Conservation (phyloP, 2,113 vertebrate genomes). For the Ochotona princeps region DNA sequence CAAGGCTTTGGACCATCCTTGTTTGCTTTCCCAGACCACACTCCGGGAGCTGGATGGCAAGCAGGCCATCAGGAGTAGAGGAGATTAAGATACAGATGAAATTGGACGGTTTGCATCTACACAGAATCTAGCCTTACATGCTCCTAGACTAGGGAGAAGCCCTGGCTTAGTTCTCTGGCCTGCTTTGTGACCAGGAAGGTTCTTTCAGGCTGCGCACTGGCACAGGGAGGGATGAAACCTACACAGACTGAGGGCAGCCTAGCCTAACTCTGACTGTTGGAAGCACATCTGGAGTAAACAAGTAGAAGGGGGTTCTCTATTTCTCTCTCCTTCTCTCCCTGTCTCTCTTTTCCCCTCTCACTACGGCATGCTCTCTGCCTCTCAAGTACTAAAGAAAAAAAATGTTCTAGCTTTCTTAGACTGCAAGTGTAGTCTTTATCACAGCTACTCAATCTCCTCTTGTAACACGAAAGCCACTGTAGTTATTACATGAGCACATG, state of each 20-base stretch:
- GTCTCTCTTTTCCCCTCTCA: too few species aligned
- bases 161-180: not conserved
- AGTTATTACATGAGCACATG: rapidly evolving
- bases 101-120: not conserved
- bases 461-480: not conserved
- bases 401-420: too few species aligned
- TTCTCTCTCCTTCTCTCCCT: too few species aligned
- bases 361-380: too few species aligned
- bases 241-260: rapidly evolving
- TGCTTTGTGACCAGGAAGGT: not conserved
- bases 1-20: too few species aligned
- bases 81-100: not conserved
- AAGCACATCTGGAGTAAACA: too few species aligned
- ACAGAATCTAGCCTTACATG: not conserved
- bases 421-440: rapidly evolving
- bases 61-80: not conserved
- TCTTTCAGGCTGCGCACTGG: not conserved
- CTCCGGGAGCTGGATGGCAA: too few species aligned
- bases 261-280: too few species aligned
- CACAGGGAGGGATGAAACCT: not conserved
- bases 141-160: not conserved
- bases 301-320: too few species aligned
- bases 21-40: too few species aligned
- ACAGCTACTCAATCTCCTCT: not conserved
- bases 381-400: too few species aligned